Percentiles rank a stretch among this genome's conserved stretches.
Conservation (phyloP, 2,113 vertebrate genomes). For the Brevimyrus niger region DNA sequence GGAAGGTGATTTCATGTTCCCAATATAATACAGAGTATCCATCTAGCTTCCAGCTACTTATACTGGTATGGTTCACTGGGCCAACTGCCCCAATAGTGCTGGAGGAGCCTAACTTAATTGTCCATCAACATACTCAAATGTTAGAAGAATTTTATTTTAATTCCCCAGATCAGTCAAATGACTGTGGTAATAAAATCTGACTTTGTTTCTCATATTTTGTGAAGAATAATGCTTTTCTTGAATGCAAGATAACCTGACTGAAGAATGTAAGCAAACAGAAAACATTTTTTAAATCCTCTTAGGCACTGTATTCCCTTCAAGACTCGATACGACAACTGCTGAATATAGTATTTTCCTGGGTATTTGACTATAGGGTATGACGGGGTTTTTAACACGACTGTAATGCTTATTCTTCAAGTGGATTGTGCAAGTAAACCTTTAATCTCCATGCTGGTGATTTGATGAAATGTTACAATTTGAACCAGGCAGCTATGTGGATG, state of each 20-base stretch:
- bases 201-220: neutral
- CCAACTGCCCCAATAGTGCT: neutral
- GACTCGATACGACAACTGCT: neutral
- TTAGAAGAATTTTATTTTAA: neutral
- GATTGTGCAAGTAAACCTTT: neutral
- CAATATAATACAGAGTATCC: neutral
- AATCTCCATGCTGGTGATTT: neutral
- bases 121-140: neutral
- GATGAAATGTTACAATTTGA: neutral
- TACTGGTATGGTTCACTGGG: neutral
- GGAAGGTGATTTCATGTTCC: neutral
- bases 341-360: neutral
- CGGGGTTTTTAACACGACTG: neutral
- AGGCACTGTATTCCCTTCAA: neutral
- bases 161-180: too few species aligned
- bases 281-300: neutral
- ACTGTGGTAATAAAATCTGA: too few species aligned
- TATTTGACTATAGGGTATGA: neutral
- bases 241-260: neutral
- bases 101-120: neutral
- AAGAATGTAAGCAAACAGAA: neutral
- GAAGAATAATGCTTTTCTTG: neutral
- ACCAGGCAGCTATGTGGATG: neutral
- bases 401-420: neutral
- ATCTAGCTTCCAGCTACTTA: neutral